Conservation (phyloP, 1,140 invertebrate genomes). For the Diachasma alloeum region DNA sequence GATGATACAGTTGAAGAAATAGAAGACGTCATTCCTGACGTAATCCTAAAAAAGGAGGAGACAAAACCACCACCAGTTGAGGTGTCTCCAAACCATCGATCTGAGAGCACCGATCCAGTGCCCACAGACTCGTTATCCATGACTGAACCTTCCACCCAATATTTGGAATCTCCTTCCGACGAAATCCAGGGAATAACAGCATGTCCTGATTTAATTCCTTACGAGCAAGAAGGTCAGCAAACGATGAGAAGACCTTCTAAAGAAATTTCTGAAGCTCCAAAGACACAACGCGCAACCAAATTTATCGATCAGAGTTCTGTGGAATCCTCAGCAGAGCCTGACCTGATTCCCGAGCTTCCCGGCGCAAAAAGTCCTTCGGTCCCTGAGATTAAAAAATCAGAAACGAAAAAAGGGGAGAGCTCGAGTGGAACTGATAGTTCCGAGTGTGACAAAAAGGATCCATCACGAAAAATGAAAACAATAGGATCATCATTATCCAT, state of each 20-base stretch:
- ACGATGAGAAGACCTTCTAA: slow-evolving; percentile 7
- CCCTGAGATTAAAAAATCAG: slow-evolving; percentile 16
- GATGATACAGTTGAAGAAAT: slow-evolving; percentile 83
- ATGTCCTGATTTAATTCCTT: slow-evolving; percentile 53
- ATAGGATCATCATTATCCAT: slow-evolving; percentile 22
- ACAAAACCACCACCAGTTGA: slow-evolving; percentile 39
- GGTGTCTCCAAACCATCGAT: slow-evolving; percentile 51
- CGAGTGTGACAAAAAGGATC: slow-evolving; percentile 47
- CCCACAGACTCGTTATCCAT: slow-evolving; percentile 60
- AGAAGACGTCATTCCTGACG: slow-evolving; percentile 66
- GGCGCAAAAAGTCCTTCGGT: slow-evolving; percentile 12
- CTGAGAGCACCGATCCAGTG: slow-evolving; percentile 55
- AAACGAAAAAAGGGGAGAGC: slow-evolving; percentile 23
- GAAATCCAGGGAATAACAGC: slow-evolving; percentile 56
- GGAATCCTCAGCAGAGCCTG: slow-evolving; percentile 46
- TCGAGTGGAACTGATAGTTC: slow-evolving; percentile 31
- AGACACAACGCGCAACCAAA: slow-evolving; percentile 45
- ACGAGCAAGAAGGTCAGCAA: slow-evolving; percentile 48
- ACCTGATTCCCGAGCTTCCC: slow-evolving; percentile 41
- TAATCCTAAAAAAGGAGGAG: slow-evolving; percentile 18
- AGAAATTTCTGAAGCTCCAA: slow-evolving; percentile 32
- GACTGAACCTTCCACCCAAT: slow-evolving; percentile 59
- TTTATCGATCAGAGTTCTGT: slow-evolving; percentile 60
- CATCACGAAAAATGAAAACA: slow-evolving; percentile 47
- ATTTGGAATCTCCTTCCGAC: slow-evolving; percentile 57